Conservation (phyloP, 2,797 vertebrate genomes). For the Cynodonichthys magdalenae region DNA sequence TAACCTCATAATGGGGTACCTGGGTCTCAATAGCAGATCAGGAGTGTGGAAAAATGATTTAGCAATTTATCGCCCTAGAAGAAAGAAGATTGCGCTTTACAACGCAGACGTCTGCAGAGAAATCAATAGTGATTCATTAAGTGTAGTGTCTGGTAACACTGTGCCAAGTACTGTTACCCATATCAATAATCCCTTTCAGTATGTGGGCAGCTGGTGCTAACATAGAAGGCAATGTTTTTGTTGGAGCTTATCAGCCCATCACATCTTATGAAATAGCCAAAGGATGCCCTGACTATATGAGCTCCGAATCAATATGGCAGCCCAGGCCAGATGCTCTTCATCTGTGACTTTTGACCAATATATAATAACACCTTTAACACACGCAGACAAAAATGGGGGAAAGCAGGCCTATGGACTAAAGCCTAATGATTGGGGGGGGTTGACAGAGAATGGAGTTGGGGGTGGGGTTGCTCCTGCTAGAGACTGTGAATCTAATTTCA, state of each 20-base stretch:
- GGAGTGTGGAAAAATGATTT: slow-evolving; percentile 71
- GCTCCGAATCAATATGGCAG: slow-evolving; percentile 77
- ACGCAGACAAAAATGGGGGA: slow-evolving; percentile 52
- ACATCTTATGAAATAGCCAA: slow-evolving; percentile 80
- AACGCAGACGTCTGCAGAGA: slow-evolving; percentile 62
- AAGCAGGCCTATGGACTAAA: slow-evolving; percentile 67
- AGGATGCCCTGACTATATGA: slow-evolving; percentile 78
- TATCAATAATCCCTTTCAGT: slow-evolving; percentile 83
- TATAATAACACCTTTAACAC: slow-evolving; percentile 72
- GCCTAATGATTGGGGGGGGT: slow-evolving; percentile 69
- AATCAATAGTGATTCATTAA: slow-evolving; percentile 83
- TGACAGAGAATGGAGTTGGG: slow-evolving; percentile 33
- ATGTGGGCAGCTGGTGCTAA: slow-evolving; percentile 76
- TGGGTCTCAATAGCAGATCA: slow-evolving; percentile 55
- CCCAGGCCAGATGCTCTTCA: slow-evolving; percentile 73
- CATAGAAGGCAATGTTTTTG: slow-evolving; percentile 78
- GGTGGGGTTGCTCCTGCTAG: slow-evolving; percentile 56
- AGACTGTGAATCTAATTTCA: slow-evolving; percentile 86
- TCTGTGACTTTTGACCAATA: slow-evolving; percentile 81
- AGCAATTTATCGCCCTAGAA: slow-evolving; percentile 75
- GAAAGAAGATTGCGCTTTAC: slow-evolving; percentile 71
- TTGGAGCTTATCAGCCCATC: slow-evolving; percentile 80
- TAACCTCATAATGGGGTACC: slow-evolving; percentile 59
- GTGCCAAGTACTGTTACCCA: slow-evolving; percentile 78
- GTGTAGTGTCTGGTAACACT: slow-evolving; percentile 77